phyloP scores from a whole-genome alignment of 2,113 vertebrate genomes.

The Myotis brandtii region DNA sequence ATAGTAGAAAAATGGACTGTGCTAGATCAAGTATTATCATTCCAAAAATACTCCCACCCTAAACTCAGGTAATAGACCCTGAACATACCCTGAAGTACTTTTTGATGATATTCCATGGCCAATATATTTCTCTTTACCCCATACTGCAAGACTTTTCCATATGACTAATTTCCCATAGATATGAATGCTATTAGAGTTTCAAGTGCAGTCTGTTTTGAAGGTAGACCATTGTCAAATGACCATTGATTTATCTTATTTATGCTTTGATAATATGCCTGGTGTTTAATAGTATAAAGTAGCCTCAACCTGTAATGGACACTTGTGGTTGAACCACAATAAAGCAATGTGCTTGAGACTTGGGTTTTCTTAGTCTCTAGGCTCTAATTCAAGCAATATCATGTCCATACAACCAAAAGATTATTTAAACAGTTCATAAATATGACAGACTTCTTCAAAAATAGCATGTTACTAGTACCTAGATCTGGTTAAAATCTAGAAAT shows the following conservation, averaged over 20 bases:
- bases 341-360: background rate
- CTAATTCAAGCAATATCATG: slow-evolving; percentile 62
- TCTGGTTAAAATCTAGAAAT: background rate
- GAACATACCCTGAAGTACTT: background rate
- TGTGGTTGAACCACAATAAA: slow-evolving; percentile 65
- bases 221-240: slow-evolving; percentile 29
- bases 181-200: background rate
- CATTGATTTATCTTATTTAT: slow-evolving; percentile 60
- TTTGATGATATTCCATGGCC: background rate
- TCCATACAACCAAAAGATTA: background rate
- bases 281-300: slow-evolving; percentile 57
- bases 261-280: slow-evolving; percentile 38
- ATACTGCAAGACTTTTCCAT: background rate
- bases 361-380: slow-evolving; percentile 55
- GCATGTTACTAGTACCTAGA: background rate
- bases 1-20: background rate
- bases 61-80: background rate
- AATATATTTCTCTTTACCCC: background rate
- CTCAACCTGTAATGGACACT: slow-evolving; percentile 62
- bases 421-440: slow-evolving; percentile 29
- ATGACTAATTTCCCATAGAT: background rate
- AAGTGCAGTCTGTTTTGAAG: background rate
- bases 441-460: background rate
- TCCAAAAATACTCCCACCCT: background rate
- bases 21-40: background rate